phyloP scores from a whole-genome alignment of 2,888 invertebrate genomes.

The Congeria kusceri region DNA sequence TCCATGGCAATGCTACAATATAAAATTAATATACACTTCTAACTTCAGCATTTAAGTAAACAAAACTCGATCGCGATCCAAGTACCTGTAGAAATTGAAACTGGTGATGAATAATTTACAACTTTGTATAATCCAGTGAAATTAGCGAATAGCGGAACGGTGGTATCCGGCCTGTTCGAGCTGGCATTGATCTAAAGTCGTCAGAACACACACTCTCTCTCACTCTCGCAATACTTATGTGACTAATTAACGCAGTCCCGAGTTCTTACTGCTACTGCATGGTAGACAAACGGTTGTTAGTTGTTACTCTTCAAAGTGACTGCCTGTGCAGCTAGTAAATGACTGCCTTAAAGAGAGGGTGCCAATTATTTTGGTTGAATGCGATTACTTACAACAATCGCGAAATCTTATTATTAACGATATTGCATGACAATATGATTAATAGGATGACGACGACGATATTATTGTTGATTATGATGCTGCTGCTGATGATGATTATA shows the following conservation, averaged over 20 bases:
- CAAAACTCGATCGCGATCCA: constrained; percentile 43
- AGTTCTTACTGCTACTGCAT: no score
- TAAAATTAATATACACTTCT: constrained; percentile 45
- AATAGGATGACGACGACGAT: no score
- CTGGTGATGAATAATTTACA: constrained; percentile 54
- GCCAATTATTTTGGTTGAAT: no score
- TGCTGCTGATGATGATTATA: no score
- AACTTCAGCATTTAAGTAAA: constrained; percentile 46
- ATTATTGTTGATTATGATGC: no score
- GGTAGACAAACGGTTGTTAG: no score
- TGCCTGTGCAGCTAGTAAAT: no score
- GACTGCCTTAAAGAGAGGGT: no score
- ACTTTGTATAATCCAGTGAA: constrained; percentile 30
- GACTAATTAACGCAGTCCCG: constrained; percentile 23
- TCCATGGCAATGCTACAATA: constrained; percentile 50
- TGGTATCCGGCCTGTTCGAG: neutral
- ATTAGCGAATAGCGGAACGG: constrained; percentile 5
- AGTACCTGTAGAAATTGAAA: constrained; percentile 51
- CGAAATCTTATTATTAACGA: no score
- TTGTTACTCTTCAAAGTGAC: no score
- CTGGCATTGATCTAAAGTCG: constrained; percentile 16
- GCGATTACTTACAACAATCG: no score
- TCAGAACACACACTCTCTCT: neutral
- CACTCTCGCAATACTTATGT: constrained; percentile 16
- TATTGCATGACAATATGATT: no score